phyloP scores from a whole-genome alignment of 2,797 vertebrate genomes.

The Chromobotia macracanthus region DNA sequence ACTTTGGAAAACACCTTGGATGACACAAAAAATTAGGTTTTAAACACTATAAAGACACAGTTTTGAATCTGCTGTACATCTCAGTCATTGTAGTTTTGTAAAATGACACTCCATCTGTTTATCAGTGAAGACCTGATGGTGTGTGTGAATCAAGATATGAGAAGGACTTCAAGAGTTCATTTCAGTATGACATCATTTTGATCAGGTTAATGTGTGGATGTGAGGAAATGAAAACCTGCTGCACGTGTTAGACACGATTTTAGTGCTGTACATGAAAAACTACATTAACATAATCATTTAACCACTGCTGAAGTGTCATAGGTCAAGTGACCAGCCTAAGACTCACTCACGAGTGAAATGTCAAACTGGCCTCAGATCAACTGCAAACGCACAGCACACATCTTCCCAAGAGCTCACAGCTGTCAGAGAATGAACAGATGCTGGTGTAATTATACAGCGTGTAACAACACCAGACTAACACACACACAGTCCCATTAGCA shows the following conservation, averaged over 20 bases:
- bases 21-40: background rate
- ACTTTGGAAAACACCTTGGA: background rate
- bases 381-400: slow-evolving; percentile 6
- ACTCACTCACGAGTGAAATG: background rate
- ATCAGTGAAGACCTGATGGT: background rate
- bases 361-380: background rate
- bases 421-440: slow-evolving; percentile 23
- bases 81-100: background rate
- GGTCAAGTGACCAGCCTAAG: background rate
- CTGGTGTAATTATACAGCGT: slow-evolving; percentile 3
- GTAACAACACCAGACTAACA: background rate
- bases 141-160: background rate
- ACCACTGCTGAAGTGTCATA: background rate
- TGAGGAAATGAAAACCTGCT: background rate
- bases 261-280: background rate
- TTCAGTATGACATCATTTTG: background rate
- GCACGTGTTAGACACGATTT: background rate
- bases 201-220: background rate
- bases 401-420: slow-evolving; percentile 25
- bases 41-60: too few relatives aligned
- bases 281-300: background rate
- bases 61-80: too few relatives aligned
- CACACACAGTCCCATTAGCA: background rate
- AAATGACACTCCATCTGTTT: too few relatives aligned
- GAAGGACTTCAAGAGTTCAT: background rate